phyloP scores from a whole-genome alignment of 1,140 invertebrate species.

The Paraescarpia echinospica region DNA sequence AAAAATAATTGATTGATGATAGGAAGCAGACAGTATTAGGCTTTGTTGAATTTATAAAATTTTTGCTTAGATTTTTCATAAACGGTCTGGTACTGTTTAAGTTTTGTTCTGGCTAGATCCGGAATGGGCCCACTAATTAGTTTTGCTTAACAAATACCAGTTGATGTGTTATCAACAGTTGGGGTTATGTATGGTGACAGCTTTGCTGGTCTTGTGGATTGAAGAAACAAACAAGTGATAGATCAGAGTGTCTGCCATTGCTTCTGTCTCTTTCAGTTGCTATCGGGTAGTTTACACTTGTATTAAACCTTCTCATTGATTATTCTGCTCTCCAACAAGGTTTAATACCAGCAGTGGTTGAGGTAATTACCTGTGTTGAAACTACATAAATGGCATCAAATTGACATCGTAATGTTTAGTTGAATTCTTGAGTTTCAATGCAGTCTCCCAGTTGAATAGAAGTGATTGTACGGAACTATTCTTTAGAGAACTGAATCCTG shows the following conservation, averaged over 20 bases:
- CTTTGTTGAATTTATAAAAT: too few relatives aligned
- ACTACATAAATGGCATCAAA: not conserved
- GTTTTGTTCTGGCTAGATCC: not conserved
- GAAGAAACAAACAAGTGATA: not conserved
- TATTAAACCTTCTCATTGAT: not conserved
- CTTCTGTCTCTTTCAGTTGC: not conserved
- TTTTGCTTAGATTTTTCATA: not conserved
- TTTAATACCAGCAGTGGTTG: not conserved
- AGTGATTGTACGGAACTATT: too few relatives aligned
- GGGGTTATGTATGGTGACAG: not conserved
- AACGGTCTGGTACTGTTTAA: not conserved
- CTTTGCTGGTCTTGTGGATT: not conserved
- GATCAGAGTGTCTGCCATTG: not conserved
- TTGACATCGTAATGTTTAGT: not conserved
- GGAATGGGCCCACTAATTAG: not conserved
- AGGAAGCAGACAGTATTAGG: too few relatives aligned
- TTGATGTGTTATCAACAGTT: not conserved
- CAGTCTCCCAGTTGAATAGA: too few relatives aligned
- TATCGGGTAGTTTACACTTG: not conserved
- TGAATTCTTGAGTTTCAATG: too few relatives aligned
- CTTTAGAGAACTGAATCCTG: too few relatives aligned
- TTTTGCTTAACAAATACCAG: not conserved
- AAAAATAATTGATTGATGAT: too few relatives aligned
- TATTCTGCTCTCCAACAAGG: not conserved
- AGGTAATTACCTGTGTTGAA: not conserved